These are phyloP conservation scores for Oligia strigilis DNA, from an alignment of 2,888 invertebrate genomes.

Conservation along the genomic window DNA sequence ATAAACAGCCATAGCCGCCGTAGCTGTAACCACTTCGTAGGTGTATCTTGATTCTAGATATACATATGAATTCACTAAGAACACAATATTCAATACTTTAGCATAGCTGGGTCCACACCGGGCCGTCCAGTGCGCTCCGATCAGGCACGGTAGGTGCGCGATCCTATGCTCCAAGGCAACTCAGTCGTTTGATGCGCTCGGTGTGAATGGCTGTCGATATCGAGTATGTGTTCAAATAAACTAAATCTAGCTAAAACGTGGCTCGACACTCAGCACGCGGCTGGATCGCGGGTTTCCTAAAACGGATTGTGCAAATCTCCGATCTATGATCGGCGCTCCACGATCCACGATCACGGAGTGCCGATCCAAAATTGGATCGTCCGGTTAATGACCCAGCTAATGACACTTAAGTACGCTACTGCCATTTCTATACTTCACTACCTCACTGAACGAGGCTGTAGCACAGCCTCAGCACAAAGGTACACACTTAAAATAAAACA, in stretches of 20 bases:
- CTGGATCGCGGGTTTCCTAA: no score
- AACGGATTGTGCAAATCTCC: no score
- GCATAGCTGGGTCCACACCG: background rate
- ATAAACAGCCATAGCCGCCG: background rate
- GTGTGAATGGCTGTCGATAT: background rate
- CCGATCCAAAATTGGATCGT: no score
- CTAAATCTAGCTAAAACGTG: background rate
- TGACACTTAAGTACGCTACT: no score
- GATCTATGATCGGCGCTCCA: no score
- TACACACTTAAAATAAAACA: conserved; percentile 58
- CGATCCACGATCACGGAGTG: no score
- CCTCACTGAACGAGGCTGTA: background rate
- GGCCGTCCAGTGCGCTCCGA: background rate
- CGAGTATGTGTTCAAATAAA: background rate
- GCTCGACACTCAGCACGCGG: no score
- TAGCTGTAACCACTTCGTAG: background rate
- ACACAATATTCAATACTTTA: background rate
- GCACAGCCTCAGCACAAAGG: background rate
- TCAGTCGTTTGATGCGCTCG: background rate
- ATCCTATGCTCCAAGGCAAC: background rate
- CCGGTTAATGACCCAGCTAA: no score
- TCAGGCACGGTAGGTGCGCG: background rate
- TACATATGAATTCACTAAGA: background rate
- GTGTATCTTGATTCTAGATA: background rate
- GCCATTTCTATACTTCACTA: background rate